Evolutionary conservation across 1,140 invertebrate genomes (phyloP), one percentile per base, ranked within the genome.

Genomic region (Cotesia glomerata): DNA sequence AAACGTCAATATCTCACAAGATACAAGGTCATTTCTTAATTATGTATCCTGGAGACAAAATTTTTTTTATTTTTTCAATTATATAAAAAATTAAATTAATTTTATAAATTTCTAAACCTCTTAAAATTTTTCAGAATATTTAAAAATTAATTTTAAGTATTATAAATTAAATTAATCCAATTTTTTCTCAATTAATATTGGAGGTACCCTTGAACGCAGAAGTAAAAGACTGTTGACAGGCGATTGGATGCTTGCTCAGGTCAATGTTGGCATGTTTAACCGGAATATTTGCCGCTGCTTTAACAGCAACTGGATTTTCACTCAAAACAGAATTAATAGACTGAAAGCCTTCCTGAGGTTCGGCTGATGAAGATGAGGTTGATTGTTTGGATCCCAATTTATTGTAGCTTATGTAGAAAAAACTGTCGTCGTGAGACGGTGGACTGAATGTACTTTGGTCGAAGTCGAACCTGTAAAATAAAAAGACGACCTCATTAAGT

Each of bases 401-500:
- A 0, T 90, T 88, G 79, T 92, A 92, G 26, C 89, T 88, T 72
- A 92, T 90, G 72, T 89, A 91, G 80, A 93, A 91, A 78, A 93
- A 93, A 54, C 88, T 91, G 73, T 93, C 92, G 79, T 93, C 92
- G 56, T 91, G 89, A 11, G 90, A 90, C 11, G 92, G 91, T 18
- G 92, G 92, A 34, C 92, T 92, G 75, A 92, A 90, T 13, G 92
- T 87, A 70, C 87, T 90, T 56, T 91, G 89, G 68, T 90, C 89
- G 73, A 92, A 90, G 78, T 93, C 91, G 67, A 91, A 91, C 83
- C 92, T 93, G 84, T 5, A 84, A 82, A 80, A 82, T 74, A 75
- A 71, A 81, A 80, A 67, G 16, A 8, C 14, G 35, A 26, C 18
- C 63, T 36, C 36, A 16, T 39, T 66, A 5, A 62, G 66, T 51